A percentile compares a stretch with the other conserved stretches of the same genome.
These are phyloP conservation scores for Trichopria drosophilae DNA, from an alignment of 2,888 invertebrate genomes.

Conservation along the genomic window DNA sequence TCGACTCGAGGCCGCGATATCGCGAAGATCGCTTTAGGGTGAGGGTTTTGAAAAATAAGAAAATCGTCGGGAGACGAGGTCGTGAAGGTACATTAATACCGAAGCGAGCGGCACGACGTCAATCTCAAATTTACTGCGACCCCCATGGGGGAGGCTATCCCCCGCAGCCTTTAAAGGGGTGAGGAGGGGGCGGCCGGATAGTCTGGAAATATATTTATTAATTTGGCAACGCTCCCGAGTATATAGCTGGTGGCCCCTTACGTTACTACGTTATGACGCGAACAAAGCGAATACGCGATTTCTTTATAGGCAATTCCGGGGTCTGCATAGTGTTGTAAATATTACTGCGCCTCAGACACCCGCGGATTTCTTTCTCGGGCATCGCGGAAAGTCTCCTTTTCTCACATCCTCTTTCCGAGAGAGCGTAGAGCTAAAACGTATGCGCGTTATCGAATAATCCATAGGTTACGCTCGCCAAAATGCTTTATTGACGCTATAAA, in stretches of 20 bases:
- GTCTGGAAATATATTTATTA: slow-evolving; percentile 57
- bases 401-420: no score
- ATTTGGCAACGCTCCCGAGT: slow-evolving; percentile 56
- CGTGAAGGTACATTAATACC: slow-evolving; percentile 21
- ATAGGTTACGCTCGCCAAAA: no score
- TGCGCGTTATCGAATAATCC: no score
- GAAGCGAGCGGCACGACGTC: slow-evolving; percentile 37
- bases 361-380: no score
- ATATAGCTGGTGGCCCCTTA: slow-evolving; percentile 51
- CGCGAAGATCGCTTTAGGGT: no score
- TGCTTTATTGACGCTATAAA: no score
- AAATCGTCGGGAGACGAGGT: slow-evolving; percentile 16
- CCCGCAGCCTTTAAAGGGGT: slow-evolving; percentile 12
- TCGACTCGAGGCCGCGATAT: no score
- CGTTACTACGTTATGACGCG: slow-evolving; percentile 57
- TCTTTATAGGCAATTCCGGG: slow-evolving; percentile 59
- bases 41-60: slow-evolving; percentile 26
- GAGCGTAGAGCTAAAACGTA: no score
- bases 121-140: slow-evolving; percentile 47
- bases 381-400: no score
- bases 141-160: slow-evolving; percentile 29
- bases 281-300: slow-evolving; percentile 57
- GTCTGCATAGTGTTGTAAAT: slow-evolving; percentile 53
- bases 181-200: slow-evolving; percentile 38
- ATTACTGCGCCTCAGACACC: no score